Conservation (phyloP, 2,113 vertebrate genomes). For the Anas platyrhynchos region DNA sequence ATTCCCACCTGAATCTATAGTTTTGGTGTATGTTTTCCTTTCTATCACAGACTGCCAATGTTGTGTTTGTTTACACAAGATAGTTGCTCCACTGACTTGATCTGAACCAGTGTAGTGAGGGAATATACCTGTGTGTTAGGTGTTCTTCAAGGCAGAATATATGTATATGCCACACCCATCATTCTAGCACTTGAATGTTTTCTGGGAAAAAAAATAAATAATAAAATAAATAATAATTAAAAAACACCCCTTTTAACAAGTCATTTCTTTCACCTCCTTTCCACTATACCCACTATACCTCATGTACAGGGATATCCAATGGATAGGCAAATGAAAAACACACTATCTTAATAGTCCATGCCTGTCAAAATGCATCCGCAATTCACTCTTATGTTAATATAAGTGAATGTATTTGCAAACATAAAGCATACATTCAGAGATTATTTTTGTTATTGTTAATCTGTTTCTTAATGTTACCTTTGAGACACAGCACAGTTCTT, state of each 20-base stretch:
- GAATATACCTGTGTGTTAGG: neutral
- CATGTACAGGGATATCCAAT: neutral
- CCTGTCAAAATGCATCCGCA: neutral
- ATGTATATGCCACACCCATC: neutral
- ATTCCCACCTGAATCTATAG: neutral
- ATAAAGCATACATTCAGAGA: neutral
- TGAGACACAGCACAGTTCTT: neutral
- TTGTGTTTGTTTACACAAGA: neutral
- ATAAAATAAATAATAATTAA: too few species aligned
- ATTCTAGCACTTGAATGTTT: neutral
- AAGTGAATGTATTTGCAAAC: neutral
- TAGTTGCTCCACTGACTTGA: neutral
- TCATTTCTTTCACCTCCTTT: neutral
- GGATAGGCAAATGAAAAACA: neutral
- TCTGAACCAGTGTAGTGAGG: neutral
- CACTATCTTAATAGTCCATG: neutral
- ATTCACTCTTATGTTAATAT: neutral
- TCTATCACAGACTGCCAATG: conserved; percentile 16
- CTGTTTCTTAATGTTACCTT: neutral
- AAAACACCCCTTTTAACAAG: too few species aligned
- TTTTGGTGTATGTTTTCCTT: neutral
- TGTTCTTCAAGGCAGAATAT: neutral
- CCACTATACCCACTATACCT: neutral
- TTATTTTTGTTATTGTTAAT: neutral
- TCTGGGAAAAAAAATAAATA: neutral